A percentile compares a stretch with the other conserved stretches of the same genome.
These are phyloP conservation scores for Homarus americanus DNA, from an alignment of 1,140 invertebrate species.

Conservation along the genomic window DNA sequence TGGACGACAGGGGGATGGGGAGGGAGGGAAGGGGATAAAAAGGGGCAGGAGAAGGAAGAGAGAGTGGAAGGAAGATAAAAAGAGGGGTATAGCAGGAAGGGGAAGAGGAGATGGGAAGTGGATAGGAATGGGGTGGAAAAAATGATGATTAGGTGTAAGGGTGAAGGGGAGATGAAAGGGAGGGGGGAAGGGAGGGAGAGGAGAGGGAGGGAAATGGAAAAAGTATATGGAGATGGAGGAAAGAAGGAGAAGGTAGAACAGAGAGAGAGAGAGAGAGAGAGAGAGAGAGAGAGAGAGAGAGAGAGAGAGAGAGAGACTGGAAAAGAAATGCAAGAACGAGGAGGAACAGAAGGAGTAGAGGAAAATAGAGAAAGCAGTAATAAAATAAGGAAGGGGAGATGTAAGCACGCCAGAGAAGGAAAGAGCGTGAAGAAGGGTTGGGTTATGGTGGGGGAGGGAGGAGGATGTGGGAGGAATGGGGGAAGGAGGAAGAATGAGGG, in stretches of 20 bases:
- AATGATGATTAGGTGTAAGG: not conserved
- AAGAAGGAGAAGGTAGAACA: too few species aligned
- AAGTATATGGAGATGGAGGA: too few species aligned
- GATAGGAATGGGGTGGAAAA: too few species aligned
- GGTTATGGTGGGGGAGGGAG: too few species aligned
- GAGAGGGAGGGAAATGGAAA: not conserved
- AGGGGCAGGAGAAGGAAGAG: not conserved
- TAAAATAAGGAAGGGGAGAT: too few species aligned
- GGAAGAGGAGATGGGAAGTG: not conserved
- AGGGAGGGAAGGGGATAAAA: not conserved
- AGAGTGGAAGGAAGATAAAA: not conserved
- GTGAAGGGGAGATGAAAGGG: not conserved
- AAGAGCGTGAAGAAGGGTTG: too few species aligned
- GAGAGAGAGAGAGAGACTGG: not conserved
- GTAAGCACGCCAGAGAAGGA: too few species aligned
- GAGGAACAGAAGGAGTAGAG: not conserved
- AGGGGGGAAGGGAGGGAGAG: not conserved
- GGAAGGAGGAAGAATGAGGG: too few species aligned
- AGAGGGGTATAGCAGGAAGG: not conserved
- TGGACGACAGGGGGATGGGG: not conserved
- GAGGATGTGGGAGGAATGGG: too few species aligned
- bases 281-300: not conserved
- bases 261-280: slow-evolving; percentile 3
- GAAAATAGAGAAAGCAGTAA: slow-evolving; percentile 4
- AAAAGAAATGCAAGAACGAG: not conserved